Base-by-base conservation (phyloP, 1,140 invertebrate species). In the Zaprionus taronus region DNA sequence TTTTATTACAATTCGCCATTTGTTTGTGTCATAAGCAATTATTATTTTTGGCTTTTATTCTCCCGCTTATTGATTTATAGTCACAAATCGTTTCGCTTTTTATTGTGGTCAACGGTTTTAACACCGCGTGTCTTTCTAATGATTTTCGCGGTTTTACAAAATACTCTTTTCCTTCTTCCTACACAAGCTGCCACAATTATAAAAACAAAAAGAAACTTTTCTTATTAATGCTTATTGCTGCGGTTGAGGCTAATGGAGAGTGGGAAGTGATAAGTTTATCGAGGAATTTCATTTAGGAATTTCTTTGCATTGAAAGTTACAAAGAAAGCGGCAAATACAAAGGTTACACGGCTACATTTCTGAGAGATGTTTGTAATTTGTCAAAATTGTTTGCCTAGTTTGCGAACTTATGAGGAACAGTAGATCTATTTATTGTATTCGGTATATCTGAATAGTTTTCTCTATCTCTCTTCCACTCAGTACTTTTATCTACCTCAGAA, bases 1-100 rank as follows among this genome's bases (percentile, higher is more conserved):
- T 80, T 81, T 87, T 87, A 87, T 83, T 80, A 80, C 77, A 74
- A 78, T 83, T 87, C 57, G 83, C 78, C 64, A 87, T 87, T 89
- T 89, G 70, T 84, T 79, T 79, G 72, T 90, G 81, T 79, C 84
- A 81, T 79, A 76, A 81, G 70, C 77, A 83, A 65, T 65, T 72
- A 63, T 66, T 57, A 69, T 60, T 68, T 71, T 63, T 64, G 56
- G 56, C 67, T 77, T 47, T 63, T 65, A 70, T 86, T 75, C 64
- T 68, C 57, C 51, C 63, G 78, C 70, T 66, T 66, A 86, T 80
- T 74, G 77, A 83, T 87, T 83, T 86, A 86, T 87, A 26, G 51
- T 12, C 69, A 64, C 31, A 72, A 87, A 74, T 70, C 47, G 67
- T 65, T 55, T 67, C 60, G 26, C 12, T 72, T 78, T 79, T 74